A percentile compares a stretch with the other conserved stretches of the same genome.
Conservation (phyloP, 1,140 invertebrate species). For the Acromyrmex heyeri region DNA sequence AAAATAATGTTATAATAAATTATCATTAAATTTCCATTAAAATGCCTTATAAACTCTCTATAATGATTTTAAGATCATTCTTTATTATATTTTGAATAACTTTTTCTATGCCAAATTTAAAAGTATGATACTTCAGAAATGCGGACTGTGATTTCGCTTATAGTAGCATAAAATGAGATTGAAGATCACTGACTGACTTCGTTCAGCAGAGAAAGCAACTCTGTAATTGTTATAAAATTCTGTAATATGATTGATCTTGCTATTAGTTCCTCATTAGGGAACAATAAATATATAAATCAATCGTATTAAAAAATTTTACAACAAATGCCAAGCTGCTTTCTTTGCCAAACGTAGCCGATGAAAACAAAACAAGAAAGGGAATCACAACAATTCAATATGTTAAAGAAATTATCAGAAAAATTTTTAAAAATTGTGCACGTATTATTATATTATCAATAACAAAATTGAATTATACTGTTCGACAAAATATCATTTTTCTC, state of each 20-base stretch:
- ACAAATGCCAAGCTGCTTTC: too few species aligned
- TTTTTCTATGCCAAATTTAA: neutral
- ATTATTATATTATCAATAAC: neutral
- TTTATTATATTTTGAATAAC: neutral
- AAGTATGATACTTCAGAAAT: neutral
- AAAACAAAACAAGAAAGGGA: neutral
- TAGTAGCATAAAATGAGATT: constrained; percentile 7
- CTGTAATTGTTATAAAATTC: too few species aligned
- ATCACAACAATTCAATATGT: neutral
- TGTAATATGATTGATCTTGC: too few species aligned
- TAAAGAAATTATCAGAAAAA: neutral
- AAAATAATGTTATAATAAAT: neutral
- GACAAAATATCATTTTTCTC: too few species aligned
- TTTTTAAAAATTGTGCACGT: neutral
- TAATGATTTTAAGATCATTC: neutral
- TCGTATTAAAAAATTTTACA: too few species aligned
- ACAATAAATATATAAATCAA: too few species aligned
- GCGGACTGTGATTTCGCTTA: neutral
- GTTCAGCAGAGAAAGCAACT: too few species aligned
- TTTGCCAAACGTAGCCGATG: too few species aligned
- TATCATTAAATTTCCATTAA: neutral
- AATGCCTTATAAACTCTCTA: neutral
- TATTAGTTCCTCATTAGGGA: too few species aligned
- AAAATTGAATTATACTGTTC: neutral
- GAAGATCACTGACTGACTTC: neutral